A percentile compares a stretch with the other conserved stretches of the same genome.
Evolutionary conservation across 2,888 invertebrate species (phyloP).

Genomic region (Acanthacorydalis orientalis): DNA sequence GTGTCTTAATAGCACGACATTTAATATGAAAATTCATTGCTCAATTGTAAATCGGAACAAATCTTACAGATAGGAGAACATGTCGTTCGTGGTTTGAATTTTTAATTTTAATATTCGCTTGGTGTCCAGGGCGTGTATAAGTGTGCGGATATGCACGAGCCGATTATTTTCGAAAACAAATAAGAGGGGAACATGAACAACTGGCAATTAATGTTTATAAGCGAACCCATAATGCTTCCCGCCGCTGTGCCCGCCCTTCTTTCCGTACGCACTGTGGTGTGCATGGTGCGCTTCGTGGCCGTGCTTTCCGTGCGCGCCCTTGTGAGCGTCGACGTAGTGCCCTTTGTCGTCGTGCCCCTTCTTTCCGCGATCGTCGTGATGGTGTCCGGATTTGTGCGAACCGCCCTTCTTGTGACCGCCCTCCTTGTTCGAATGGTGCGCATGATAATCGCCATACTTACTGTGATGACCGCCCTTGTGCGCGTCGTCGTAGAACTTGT

Average conservation of each 20-base stretch:
- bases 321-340: slow-evolving; percentile 44
- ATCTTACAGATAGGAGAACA: no score
- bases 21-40: no score
- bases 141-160: no score
- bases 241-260: slow-evolving; percentile 39
- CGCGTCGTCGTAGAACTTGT: slow-evolving; percentile 59
- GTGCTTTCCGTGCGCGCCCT: slow-evolving; percentile 40
- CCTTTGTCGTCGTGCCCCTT: slow-evolving; percentile 48
- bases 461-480: slow-evolving; percentile 55
- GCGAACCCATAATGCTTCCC: slow-evolving; percentile 30
- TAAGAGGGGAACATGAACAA: no score
- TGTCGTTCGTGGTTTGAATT: no score
- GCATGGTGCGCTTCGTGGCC: slow-evolving; percentile 46
- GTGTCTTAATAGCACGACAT: no score
- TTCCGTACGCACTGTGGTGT: slow-evolving; percentile 38
- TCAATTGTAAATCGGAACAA: no score
- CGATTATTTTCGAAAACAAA: no score
- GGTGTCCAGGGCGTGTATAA: no score
- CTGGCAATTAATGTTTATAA: not conserved
- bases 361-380: slow-evolving; percentile 42
- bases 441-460: slow-evolving; percentile 48
- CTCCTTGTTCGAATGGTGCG: slow-evolving; percentile 43
- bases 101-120: no score
- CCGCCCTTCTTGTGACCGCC: slow-evolving; percentile 49
- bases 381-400: slow-evolving; percentile 41